Percentiles rank a stretch among this genome's conserved stretches.
Evolutionary conservation across 1,140 invertebrate species (phyloP).

Genomic region (Holotrichia oblita): DNA sequence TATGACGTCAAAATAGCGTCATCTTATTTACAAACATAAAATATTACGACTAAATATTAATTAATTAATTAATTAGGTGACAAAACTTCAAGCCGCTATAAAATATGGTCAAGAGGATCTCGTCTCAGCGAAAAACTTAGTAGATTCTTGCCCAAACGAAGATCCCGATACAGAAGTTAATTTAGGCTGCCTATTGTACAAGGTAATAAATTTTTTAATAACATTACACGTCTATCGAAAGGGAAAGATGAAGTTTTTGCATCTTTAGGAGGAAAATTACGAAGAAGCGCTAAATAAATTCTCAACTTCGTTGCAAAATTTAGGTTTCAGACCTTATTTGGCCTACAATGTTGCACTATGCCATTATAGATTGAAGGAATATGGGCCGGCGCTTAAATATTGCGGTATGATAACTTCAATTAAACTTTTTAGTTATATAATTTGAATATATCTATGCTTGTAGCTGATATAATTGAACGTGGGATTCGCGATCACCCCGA

Average conservation of each 20-base stretch:
- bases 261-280: constrained; percentile 79
- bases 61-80: no score
- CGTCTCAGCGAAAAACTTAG: constrained; percentile 87
- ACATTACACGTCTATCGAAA: background rate
- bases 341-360: constrained; percentile 97
- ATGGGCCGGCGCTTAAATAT: constrained; percentile 88
- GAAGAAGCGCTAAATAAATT: constrained; percentile 95
- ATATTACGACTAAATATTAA: no score
- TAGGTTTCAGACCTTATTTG: constrained; percentile 90
- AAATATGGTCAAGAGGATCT: constrained; percentile 98
- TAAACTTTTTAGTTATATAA: background rate
- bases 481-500: constrained; percentile 98
- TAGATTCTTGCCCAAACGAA: constrained; percentile 88
- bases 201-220: constrained; percentile 69
- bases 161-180: constrained; percentile 97
- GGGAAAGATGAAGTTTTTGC: background rate
- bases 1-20: no score
- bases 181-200: constrained; percentile 93
- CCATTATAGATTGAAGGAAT: constrained; percentile 95
- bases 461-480: constrained; percentile 94
- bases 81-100: constrained; percentile 97
- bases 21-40: no score
- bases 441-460: background rate
- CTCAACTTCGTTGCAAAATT: constrained; percentile 84
- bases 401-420: constrained; percentile 67